These are phyloP conservation scores for Gobius niger DNA, from an alignment of 2,113 vertebrate genomes.

Conservation along the genomic window DNA sequence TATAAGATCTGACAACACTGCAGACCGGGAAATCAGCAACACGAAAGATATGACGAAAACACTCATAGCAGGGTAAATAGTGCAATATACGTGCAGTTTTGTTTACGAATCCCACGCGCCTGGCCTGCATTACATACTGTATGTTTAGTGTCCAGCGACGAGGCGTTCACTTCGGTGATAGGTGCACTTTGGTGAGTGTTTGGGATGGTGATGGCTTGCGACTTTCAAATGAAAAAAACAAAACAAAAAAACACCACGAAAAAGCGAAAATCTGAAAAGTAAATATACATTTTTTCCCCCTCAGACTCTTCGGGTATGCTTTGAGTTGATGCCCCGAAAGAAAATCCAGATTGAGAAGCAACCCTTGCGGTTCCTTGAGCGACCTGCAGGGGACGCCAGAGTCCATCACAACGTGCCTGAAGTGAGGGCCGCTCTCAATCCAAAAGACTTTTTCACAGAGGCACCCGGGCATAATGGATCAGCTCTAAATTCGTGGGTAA, in stretches of 20 bases:
- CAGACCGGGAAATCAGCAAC: constrained; percentile 42
- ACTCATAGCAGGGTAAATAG: neutral
- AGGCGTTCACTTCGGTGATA: neutral
- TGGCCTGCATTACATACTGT: neutral
- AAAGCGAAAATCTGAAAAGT: neutral
- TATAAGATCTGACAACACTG: constrained; percentile 2
- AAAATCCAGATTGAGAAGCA: constrained; percentile 73
- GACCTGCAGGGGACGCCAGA: constrained; percentile 73
- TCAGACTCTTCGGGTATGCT: constrained; percentile 47
- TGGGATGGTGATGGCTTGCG: no score
- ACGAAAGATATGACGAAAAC: constrained; percentile 6
- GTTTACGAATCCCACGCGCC: neutral
- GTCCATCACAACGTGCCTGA: constrained; percentile 65
- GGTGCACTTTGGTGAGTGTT: neutral
- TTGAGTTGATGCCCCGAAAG: constrained; percentile 86
- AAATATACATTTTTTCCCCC: no score
- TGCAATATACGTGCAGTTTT: neutral
- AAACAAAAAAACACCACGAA: neutral
- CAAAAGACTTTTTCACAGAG: constrained; percentile 76
- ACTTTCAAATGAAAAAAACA: neutral
- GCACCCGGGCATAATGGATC: constrained; percentile 45
- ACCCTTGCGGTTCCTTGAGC: constrained; percentile 82
- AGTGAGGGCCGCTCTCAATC: constrained; percentile 63
- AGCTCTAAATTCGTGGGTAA: constrained; percentile 65
- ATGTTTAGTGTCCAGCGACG: neutral